Evolutionary conservation across 2,113 vertebrate genomes (phyloP), one percentile per base, ranked within the genome.

Genomic region (Pluvianellus socialis): DNA sequence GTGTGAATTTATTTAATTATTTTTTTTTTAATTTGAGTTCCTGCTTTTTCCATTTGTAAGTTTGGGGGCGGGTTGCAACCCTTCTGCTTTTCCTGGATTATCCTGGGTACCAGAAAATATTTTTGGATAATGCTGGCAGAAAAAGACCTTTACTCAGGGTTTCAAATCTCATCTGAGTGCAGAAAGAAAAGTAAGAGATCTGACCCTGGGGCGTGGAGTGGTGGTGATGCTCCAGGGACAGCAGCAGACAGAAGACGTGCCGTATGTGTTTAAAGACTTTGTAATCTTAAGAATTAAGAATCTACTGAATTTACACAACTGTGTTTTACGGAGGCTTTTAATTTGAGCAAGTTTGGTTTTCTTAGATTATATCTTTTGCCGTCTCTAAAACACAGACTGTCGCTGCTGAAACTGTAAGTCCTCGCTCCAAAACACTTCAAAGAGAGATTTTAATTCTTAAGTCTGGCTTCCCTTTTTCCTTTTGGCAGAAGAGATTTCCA

Each of bases 361-460:
- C 53, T 86, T 55, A 79, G 82, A 94, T 94, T 88, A 77, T 72
- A 94, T 94, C 83, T 88, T 92, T 76, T 56, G n/a, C 59, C 6
- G 6, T 61, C 65, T 80, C 63, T 83, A 86, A 96, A 93, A 95
- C 72, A 95, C 52, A 90, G 93, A n/a, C 95, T 94, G 86, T 55
- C 5, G 7, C 88, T 84, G 68, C 79, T 0, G 7, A 44, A 76
- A 84, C 73, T 86, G 4, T 38, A 79, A 76, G 62, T 77, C 86
- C 72, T 52, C 56, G 75, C 75, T 96, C 76, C 91, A 86, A 59
- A 91, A 67, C 56, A 83, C 83, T 96, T 95, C 90, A 95, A 96
- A 93, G 83, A 62, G 10, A 71, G 45, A 50, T 84, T 76, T 83
- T 13, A 84, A 70, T 66, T 80, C 73, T 66, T 27, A 47, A 52